A percentile compares a stretch with the other conserved stretches of the same genome.
Evolutionary conservation across 2,797 vertebrate genomes (phyloP).

Genomic region (Erpetoichthys calabaricus): DNA sequence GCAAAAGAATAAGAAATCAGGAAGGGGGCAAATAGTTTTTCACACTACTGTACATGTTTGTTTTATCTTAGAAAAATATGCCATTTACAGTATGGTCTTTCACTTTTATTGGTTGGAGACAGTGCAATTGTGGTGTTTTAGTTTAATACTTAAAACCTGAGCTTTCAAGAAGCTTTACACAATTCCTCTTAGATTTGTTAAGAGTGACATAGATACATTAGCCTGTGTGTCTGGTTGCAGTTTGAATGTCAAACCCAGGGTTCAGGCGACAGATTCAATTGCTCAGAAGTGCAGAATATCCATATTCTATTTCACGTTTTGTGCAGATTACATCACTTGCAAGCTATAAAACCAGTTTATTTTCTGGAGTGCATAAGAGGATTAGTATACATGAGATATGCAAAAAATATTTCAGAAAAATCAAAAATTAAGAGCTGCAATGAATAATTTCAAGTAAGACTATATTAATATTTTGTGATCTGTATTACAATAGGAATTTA

Average conservation of each 20-base stretch:
- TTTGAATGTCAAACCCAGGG: slow-evolving; percentile 8
- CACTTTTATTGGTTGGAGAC: too few relatives aligned
- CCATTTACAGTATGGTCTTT: too few relatives aligned
- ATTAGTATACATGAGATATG: neutral
- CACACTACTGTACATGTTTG: too few relatives aligned
- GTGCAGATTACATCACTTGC: neutral
- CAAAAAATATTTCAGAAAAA: too few relatives aligned
- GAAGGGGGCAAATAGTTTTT: too few relatives aligned
- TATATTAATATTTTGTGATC: too few relatives aligned
- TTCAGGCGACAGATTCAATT: slow-evolving; percentile 14
- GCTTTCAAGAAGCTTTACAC: neutral
- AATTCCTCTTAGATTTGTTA: slow-evolving; percentile 1
- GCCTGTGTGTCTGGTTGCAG: slow-evolving; percentile 18
- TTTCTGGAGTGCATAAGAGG: neutral
- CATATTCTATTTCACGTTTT: slow-evolving; percentile 30
- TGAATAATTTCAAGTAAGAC: too few relatives aligned
- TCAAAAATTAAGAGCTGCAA: too few relatives aligned
- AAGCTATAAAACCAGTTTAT: neutral
- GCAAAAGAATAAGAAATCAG: too few relatives aligned
- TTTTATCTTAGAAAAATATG: too few relatives aligned
- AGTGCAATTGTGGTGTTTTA: neutral
- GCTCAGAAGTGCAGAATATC: slow-evolving; percentile 16
- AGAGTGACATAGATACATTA: slow-evolving; percentile 12
- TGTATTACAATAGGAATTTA: too few relatives aligned
- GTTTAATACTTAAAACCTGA: neutral